Conservation (phyloP, 2,888 invertebrate genomes). For the Arge pagana region DNA sequence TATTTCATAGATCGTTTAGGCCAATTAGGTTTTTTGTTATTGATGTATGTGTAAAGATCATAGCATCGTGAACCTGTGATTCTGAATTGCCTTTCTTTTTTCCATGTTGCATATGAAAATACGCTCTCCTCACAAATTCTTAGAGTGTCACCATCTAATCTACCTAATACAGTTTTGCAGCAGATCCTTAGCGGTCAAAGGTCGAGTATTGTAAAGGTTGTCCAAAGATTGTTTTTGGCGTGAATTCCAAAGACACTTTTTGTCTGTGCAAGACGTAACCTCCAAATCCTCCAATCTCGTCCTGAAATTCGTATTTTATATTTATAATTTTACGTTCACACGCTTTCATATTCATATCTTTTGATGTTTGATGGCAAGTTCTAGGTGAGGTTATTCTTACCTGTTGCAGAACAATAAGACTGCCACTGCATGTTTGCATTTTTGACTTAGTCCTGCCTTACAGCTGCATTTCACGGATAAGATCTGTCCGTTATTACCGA, state of each 20-base stretch:
- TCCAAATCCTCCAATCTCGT: constrained; percentile 11
- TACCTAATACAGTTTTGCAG: constrained; percentile 14
- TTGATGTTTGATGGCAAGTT: no score
- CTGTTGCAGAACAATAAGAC: constrained; percentile 27
- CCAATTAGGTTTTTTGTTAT: constrained; percentile 34
- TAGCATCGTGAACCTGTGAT: constrained; percentile 35
- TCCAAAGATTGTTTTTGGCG: constrained; percentile 16
- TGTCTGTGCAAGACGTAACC: constrained; percentile 24
- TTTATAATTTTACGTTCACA: no score
- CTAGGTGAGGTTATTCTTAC: no score
- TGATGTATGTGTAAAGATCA: constrained; percentile 31
- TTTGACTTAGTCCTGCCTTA: constrained; percentile 25
- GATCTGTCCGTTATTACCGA: not conserved
- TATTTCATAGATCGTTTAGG: constrained; percentile 24
- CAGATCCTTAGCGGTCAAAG: constrained; percentile 19
- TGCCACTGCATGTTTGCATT: constrained; percentile 31
- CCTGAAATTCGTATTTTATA: constrained; percentile 2
- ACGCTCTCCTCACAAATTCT: constrained; percentile 24
- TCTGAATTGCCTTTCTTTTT: constrained; percentile 26
- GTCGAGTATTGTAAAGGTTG: constrained; percentile 19
- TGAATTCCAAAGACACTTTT: constrained; percentile 25
- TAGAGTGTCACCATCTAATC: constrained; percentile 17
- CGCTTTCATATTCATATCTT: constrained; percentile 20
- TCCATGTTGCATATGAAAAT: constrained; percentile 24
- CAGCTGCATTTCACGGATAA: not conserved